These are phyloP conservation scores for Stomorhina lunata DNA, from an alignment of 2,888 invertebrate genomes.

Conservation along the genomic window DNA sequence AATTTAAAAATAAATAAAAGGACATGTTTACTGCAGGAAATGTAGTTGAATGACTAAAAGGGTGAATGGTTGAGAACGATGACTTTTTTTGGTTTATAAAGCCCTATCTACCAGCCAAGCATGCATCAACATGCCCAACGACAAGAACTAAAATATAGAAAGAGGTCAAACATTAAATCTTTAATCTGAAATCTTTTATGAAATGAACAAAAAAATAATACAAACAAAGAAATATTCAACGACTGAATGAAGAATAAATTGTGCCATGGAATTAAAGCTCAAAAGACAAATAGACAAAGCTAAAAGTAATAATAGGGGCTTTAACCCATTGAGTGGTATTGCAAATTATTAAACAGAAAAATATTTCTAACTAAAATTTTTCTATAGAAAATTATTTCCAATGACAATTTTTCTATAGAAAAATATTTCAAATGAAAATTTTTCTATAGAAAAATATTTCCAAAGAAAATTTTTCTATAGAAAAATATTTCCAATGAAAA, in stretches of 20 bases:
- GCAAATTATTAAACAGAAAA: not conserved
- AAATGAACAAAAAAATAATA: not conserved
- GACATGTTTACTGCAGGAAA: not conserved
- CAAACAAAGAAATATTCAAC: not conserved
- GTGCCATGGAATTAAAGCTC: not conserved
- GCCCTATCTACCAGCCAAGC: no score
- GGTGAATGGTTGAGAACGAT: not conserved
- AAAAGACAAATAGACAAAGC: no score
- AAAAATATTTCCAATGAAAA: not conserved
- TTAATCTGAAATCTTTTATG: constrained; percentile 24
- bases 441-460: not conserved
- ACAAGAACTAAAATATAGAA: not conserved
- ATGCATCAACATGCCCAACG: no score
- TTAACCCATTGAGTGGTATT: not conserved
- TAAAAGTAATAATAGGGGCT: not conserved
- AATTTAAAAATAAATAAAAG: not conserved
- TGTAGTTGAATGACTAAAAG: not conserved
- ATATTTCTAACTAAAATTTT: not conserved
- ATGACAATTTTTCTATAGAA: not conserved
- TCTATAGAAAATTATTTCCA: not conserved
- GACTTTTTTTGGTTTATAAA: no score
- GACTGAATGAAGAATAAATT: not conserved
- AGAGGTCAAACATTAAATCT: constrained; percentile 37
- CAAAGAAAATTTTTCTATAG: not conserved
- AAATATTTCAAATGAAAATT: not conserved